A percentile compares a stretch with the other conserved stretches of the same genome.
Conservation (phyloP, 2,888 invertebrate species). For the Syrphus vitripennis region DNA sequence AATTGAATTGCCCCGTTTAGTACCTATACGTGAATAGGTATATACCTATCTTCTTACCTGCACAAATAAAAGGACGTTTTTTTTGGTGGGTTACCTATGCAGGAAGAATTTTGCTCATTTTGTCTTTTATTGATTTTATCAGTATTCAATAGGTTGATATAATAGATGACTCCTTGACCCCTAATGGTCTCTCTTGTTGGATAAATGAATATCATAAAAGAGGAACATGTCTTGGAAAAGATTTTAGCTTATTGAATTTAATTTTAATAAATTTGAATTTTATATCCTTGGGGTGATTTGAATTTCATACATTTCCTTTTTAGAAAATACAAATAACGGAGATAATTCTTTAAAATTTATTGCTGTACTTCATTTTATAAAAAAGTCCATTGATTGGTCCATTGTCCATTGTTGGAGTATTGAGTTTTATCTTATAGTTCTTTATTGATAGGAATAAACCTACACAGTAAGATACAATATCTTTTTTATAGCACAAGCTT, state of each 20-base stretch:
- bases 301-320: too few relatives aligned
- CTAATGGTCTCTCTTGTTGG: neutral
- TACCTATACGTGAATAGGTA: constrained; percentile 34
- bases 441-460: too few relatives aligned
- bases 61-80: neutral
- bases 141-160: neutral
- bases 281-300: neutral
- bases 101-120: neutral
- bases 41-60: neutral
- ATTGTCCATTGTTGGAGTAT: too few relatives aligned
- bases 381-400: too few relatives aligned
- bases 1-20: constrained; percentile 58
- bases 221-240: neutral
- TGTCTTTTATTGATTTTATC: neutral
- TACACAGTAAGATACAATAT: too few relatives aligned
- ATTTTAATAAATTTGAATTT: constrained; percentile 3
- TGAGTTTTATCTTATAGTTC: too few relatives aligned
- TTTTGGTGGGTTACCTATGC: neutral
- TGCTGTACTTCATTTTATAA: too few relatives aligned
- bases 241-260: neutral
- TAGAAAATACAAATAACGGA: too few relatives aligned
- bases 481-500: too few relatives aligned
- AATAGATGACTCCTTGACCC: neutral
- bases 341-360: too few relatives aligned
- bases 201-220: neutral